Evolutionary conservation across 2,113 vertebrate species (phyloP).

Genomic region (Aphelocoma coerulescens): DNA sequence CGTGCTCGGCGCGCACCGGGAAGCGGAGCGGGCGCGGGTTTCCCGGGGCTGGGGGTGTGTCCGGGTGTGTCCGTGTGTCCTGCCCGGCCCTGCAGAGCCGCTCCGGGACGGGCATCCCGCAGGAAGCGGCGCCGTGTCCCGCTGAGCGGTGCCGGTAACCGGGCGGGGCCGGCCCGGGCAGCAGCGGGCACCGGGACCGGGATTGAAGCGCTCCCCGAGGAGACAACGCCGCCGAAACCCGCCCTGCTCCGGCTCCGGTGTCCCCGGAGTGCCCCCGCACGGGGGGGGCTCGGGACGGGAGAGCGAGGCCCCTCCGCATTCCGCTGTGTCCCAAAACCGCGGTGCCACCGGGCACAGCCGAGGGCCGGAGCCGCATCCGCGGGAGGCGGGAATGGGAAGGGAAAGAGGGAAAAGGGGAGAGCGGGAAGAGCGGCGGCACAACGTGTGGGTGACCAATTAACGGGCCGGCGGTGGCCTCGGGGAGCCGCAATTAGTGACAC

Average conservation of each 20-base stretch:
- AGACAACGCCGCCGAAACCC: rapidly evolving
- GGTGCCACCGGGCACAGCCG: not conserved
- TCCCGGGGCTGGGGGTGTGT: not conserved
- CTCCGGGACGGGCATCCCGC: not conserved
- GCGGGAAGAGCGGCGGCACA: not conserved
- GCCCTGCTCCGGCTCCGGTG: not conserved
- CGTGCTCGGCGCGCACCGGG: not conserved
- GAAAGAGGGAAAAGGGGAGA: rapidly evolving
- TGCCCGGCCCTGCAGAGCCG: not conserved
- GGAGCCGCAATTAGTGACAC: not conserved
- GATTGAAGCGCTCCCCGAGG: not conserved
- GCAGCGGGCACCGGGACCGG: not conserved
- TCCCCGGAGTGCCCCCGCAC: not conserved
- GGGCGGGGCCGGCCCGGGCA: too few species aligned
- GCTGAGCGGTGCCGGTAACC: not conserved
- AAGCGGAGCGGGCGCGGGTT: not conserved
- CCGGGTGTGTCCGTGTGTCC: not conserved
- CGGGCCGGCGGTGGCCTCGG: not conserved
- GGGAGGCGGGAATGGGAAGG: not conserved
- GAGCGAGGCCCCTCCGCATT: not conserved
- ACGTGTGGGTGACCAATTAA: not conserved
- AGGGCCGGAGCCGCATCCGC: not conserved
- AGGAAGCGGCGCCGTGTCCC: too few species aligned
- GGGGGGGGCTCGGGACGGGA: not conserved
- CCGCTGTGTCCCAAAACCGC: not conserved